Evolutionary conservation across 2,113 vertebrate species (phyloP).

Genomic region (Pangasianodon gigas): DNA sequence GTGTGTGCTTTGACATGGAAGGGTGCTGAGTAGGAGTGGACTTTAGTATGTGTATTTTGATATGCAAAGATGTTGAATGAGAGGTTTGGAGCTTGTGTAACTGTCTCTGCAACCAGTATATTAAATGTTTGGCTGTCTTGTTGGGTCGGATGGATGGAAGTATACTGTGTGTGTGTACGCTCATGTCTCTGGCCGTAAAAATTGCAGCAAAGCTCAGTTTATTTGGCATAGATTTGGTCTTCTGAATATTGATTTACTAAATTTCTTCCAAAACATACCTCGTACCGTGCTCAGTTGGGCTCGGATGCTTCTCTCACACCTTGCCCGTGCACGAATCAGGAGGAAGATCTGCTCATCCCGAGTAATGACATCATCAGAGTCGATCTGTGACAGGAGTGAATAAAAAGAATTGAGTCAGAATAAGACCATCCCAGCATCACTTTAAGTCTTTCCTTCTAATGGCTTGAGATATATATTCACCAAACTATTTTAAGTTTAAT

Average conservation of each 20-base stretch:
- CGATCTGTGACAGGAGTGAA: slow-evolving; percentile 70
- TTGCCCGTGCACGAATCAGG: slow-evolving; percentile 80
- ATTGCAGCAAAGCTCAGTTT: neutral
- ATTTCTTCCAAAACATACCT: slow-evolving; percentile 66
- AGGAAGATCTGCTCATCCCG: slow-evolving; percentile 90
- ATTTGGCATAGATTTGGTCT: neutral
- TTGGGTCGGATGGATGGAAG: neutral
- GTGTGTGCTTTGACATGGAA: no score
- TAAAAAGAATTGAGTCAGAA: neutral
- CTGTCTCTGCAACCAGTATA: neutral
- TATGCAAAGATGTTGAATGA: neutral
- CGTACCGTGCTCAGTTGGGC: slow-evolving; percentile 68
- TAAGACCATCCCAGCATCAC: neutral
- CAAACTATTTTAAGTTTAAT: neutral
- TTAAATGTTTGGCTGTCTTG: neutral
- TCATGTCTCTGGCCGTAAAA: neutral
- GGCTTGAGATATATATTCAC: neutral
- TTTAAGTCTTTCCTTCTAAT: neutral
- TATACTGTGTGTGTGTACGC: neutral
- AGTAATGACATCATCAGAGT: slow-evolving; percentile 87
- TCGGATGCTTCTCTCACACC: slow-evolving; percentile 77
- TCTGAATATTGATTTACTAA: neutral
- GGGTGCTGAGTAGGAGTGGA: neutral
- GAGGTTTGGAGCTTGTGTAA: neutral
- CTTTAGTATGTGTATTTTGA: neutral